phyloP scores from a whole-genome alignment of 2,888 invertebrate species.

The Agrochola macilenta region DNA sequence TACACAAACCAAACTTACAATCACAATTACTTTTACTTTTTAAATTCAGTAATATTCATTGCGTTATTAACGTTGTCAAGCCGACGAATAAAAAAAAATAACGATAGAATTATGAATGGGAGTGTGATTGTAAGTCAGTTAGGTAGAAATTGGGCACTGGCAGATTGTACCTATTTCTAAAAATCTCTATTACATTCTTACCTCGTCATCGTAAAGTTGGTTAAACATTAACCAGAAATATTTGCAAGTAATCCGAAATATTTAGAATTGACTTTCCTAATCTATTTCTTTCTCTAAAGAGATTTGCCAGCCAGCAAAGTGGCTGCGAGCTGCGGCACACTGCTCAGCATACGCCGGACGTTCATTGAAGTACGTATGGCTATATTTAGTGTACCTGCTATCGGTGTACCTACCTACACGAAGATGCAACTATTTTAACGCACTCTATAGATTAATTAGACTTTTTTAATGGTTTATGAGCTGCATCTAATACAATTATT shows the following conservation, averaged over 20 bases:
- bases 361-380: not conserved
- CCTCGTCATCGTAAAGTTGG: not conserved
- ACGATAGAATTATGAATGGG: not conserved
- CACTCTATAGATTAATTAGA: not conserved
- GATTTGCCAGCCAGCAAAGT: not conserved
- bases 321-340: not conserved
- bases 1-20: not conserved
- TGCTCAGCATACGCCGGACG: not conserved
- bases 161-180: not conserved
- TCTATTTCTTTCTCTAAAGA: not conserved
- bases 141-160: too few species aligned
- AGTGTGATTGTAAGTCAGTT: too few species aligned
- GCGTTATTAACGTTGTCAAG: not conserved
- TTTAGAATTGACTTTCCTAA: not conserved
- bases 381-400: not conserved
- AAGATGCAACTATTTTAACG: too few species aligned
- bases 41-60: not conserved
- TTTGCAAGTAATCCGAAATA: not conserved
- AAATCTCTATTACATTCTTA: not conserved
- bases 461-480: not conserved
- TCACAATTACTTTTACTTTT: conserved; percentile 11
- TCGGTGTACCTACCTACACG: not conserved
- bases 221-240: not conserved
- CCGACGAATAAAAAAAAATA: not conserved
- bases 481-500: not conserved